Conservation (phyloP, 2,888 invertebrate species). For the Amorpha juglandis region DNA sequence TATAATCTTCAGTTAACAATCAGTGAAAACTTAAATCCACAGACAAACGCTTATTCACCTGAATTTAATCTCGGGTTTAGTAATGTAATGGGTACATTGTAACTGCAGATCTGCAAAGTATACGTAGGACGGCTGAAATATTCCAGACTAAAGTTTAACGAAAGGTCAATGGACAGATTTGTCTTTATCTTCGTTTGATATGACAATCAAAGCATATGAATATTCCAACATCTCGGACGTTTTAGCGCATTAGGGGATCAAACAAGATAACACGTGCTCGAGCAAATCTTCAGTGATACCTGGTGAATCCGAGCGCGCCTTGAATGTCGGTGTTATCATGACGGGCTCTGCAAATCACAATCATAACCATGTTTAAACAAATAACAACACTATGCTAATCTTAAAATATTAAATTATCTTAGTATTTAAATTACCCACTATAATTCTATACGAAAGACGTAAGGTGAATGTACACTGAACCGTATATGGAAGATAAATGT, state of each 20-base stretch:
- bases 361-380: slow-evolving; percentile 48
- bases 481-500: neutral
- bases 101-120: slow-evolving; percentile 11
- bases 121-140: slow-evolving; percentile 17
- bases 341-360: slow-evolving; percentile 87
- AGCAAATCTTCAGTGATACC: slow-evolving; percentile 76
- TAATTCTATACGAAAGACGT: no score
- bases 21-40: neutral
- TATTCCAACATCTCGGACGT: slow-evolving; percentile 31
- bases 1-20: neutral
- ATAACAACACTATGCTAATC: slow-evolving; percentile 26
- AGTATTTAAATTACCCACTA: no score
- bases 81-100: slow-evolving; percentile 17
- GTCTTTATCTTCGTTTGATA: slow-evolving; percentile 19
- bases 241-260: slow-evolving; percentile 29
- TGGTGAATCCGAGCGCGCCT: slow-evolving; percentile 90
- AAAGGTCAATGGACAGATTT: slow-evolving; percentile 20
- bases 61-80: slow-evolving; percentile 14
- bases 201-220: slow-evolving; percentile 48
- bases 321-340: slow-evolving; percentile 92
- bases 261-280: slow-evolving; percentile 28
- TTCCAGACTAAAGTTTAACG: slow-evolving; percentile 16
- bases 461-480: neutral
- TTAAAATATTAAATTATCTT: no score
- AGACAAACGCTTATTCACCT: slow-evolving; percentile 12